phyloP scores from a whole-genome alignment of 2,797 vertebrate species.

The Gallinago stenura region DNA sequence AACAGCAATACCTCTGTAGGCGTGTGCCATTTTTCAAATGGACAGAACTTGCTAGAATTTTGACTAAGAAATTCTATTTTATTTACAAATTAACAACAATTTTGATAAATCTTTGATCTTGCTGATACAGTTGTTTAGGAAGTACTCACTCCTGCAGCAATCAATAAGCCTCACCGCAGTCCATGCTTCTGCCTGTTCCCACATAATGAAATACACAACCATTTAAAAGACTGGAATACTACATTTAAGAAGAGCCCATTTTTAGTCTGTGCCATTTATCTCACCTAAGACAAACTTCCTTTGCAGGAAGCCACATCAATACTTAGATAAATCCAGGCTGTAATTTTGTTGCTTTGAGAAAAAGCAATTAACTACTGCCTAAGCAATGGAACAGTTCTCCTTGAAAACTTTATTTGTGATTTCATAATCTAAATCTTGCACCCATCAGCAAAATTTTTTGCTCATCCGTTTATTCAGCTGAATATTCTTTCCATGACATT shows the following conservation, averaged over 20 bases:
- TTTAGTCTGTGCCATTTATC: background rate
- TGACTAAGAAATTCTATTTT: background rate
- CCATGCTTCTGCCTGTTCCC: background rate
- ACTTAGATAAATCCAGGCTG: background rate
- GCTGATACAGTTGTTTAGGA: background rate
- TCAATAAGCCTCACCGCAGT: background rate
- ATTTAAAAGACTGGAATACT: background rate
- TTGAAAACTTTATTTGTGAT: background rate
- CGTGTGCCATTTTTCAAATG: background rate
- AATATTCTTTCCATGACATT: background rate
- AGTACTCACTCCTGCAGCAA: background rate
- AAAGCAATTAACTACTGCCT: background rate
- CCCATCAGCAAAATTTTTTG: background rate
- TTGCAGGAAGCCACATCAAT: background rate
- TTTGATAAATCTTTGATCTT: background rate
- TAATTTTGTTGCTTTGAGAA: background rate
- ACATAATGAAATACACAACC: background rate
- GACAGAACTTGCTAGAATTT: background rate
- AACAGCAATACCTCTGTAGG: background rate
- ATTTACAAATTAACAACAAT: background rate
- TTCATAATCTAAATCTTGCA: background rate
- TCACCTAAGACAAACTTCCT: background rate
- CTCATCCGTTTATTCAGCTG: background rate
- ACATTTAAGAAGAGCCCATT: background rate
- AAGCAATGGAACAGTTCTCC: background rate